Evolutionary conservation across 2,113 vertebrate species (phyloP).

Genomic region (Sula dactylatra): DNA sequence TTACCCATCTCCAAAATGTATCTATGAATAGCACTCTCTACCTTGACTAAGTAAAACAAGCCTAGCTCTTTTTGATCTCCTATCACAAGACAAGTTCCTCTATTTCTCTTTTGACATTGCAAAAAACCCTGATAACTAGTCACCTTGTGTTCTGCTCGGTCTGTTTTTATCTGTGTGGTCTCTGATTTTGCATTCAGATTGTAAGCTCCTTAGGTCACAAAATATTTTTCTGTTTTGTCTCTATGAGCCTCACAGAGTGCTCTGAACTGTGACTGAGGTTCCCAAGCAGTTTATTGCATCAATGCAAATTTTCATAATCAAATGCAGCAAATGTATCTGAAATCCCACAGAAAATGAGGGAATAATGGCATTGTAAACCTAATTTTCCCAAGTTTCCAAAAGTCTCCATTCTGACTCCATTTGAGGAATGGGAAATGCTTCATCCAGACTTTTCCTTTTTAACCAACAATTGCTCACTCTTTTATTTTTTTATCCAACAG

Average conservation of each 20-base stretch:
- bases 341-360: neutral
- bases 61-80: neutral
- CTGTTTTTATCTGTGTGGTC: neutral
- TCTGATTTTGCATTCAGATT: neutral
- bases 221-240: neutral
- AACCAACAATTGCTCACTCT: neutral
- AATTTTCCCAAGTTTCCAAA: neutral
- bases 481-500: neutral
- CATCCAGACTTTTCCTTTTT: neutral
- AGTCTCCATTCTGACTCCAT: neutral
- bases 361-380: neutral
- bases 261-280: neutral
- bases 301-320: neutral
- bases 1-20: neutral
- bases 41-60: neutral
- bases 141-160: neutral
- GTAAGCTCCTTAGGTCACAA: neutral
- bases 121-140: neutral
- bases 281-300: neutral
- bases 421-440: neutral
- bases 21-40: neutral
- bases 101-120: neutral
- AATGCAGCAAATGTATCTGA: neutral
- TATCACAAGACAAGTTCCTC: neutral
- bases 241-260: neutral